Base-by-base conservation (phyloP, 2,888 invertebrate genomes). In the Aspidiotus rigidus region DNA sequence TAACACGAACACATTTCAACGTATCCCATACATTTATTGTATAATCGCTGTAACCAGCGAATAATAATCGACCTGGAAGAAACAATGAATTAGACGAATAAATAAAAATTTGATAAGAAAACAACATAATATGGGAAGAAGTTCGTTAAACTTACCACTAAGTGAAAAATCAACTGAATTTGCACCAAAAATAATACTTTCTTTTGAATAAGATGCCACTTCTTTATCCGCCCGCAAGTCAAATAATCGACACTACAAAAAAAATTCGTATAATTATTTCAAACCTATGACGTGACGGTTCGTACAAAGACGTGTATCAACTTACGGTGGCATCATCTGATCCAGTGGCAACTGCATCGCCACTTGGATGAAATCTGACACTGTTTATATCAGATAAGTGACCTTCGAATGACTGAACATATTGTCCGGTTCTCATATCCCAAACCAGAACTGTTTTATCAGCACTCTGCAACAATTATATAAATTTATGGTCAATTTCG, bases 21-120 rank as follows among this genome's bases (percentile, higher is more conserved):
- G 95, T 93, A 81, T 99, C 99, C 99, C 99, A 99, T 49, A 96
- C 90, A 80, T 96, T 94, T 67, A 98, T 93, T 49, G 96, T 97
- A 80, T 98, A 96, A 81, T 99, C 99, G 79, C 95, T 93, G 81
- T 99, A 98, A 71, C 97, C 99, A 74, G 97, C 96, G 82, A 99
- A 98, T 75, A 99, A 81, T 73, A 99, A 82, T 16, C 99, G 89
- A 28, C 93, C 90, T 87, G 76, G 7, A 41, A 49, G 28, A 62
- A 10, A 41, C 16, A n/a, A n/a, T n/a, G 28, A 28, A 28, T 28
- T 5, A 28, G 28, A 28, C 28, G 5, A 28, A 28, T 28, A 5
- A 28, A 28, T 28, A 5, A 28, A 28, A 28, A 28, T 28, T 28
- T 5, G 28, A 28, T 28, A 5, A 28, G 1, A 28, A 5, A 28